Base-by-base conservation (phyloP, 2,888 invertebrate species). In the Cacoxenus indagator region DNA sequence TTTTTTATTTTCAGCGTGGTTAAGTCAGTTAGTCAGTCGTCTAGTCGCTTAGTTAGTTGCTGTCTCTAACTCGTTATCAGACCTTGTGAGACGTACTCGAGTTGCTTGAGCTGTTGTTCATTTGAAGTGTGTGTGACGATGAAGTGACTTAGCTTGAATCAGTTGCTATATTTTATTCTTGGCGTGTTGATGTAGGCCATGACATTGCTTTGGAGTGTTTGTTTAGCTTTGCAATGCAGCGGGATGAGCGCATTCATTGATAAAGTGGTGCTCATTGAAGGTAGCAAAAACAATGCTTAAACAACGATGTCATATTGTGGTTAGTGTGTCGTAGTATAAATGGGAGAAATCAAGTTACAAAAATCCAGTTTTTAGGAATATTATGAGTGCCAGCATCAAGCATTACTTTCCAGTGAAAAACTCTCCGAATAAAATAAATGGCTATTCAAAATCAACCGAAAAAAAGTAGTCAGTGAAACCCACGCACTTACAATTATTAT, bases 191-290 rank as follows among this genome's bases (percentile, higher is more conserved):
- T n/a, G n/a, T n/a, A n/a, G n/a, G 2, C 37, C 29, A 11, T 37
- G 37, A 19, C 37, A 4, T 37, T 59, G 37, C 22, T 6, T 22
- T 59, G 5, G 19, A 37, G 59, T 27, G 55, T 51, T 9, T 55
- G n/a, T 26, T 8, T 26, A 14, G 27, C 26, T n/a, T n/a, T n/a
- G n/a, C n/a, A n/a, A n/a, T n/a, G n/a, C n/a, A n/a, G n/a, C n/a
- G n/a, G 37, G 9, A 14, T 8, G 9, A 31, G 31, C 31, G 31
- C 76, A 69, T 76, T 82, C 72, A 8, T 43, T 43, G n/a, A n/a
- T n/a, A n/a, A n/a, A n/a, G n/a, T n/a, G n/a, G 45, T 43, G 45
- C 3, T 4, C n/a, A n/a, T n/a, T 43, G 45, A 43, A 43, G n/a
- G 11, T 11, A 0, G 45, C 45, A 43, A 43, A n/a, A n/a, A n/a